Percentiles rank a stretch among this genome's conserved stretches.
Evolutionary conservation across 2,888 invertebrate species (phyloP).

Genomic region (Hedya salicella): DNA sequence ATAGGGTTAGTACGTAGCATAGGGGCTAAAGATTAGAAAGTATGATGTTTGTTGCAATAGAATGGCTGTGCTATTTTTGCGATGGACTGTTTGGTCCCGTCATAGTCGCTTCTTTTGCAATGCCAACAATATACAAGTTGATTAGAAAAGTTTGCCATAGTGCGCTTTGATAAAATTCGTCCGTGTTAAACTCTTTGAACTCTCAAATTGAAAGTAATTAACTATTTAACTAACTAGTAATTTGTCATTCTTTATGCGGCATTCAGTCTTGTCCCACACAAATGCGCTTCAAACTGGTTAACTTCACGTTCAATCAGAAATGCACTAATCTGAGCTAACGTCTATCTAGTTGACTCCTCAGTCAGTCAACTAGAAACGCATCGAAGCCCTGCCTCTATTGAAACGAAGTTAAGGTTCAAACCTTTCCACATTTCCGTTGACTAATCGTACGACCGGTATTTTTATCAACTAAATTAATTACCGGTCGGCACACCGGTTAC

Average conservation of each 20-base stretch:
- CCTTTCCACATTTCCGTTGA: slow-evolving; percentile 7
- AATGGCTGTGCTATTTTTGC: not conserved
- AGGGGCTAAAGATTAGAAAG: slow-evolving; percentile 11
- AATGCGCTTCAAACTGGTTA: not conserved
- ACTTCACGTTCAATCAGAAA: slow-evolving; percentile 1
- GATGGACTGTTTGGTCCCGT: too few relatives aligned
- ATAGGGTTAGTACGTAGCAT: slow-evolving; percentile 6
- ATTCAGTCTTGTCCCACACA: too few relatives aligned
- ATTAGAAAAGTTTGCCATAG: too few relatives aligned
- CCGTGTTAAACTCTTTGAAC: too few relatives aligned
- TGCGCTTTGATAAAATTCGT: too few relatives aligned
- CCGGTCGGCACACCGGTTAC: slow-evolving; percentile 59
- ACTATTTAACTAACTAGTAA: too few relatives aligned
- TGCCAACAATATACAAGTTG: too few relatives aligned
- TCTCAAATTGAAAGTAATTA: too few relatives aligned
- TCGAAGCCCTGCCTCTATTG: not conserved
- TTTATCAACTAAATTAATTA: slow-evolving; percentile 76
- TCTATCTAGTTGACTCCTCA: not conserved
- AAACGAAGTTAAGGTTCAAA: not conserved
- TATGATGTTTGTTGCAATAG: not conserved
- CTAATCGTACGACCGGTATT: slow-evolving; percentile 58
- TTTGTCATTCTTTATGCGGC: too few relatives aligned
- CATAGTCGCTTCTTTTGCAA: too few relatives aligned
- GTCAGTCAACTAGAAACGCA: slow-evolving; percentile 5
- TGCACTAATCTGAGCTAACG: not conserved